phyloP scores from a whole-genome alignment of 2,888 invertebrate genomes.

The Callimorpha dominula region DNA sequence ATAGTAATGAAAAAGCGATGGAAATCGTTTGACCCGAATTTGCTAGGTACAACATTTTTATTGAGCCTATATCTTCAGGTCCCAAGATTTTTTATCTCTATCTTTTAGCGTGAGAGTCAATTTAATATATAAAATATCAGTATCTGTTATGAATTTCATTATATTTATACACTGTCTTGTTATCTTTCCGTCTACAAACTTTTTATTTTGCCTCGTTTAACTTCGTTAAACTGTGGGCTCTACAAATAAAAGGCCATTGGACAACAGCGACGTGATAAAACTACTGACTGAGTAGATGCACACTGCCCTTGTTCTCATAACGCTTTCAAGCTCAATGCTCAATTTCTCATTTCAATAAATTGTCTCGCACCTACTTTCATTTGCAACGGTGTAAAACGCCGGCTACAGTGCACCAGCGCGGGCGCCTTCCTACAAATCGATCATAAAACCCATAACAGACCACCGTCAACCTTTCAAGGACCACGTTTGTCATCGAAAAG shows the following conservation, averaged over 20 bases:
- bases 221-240: slow-evolving; percentile 1
- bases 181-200: neutral
- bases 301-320: slow-evolving; percentile 14
- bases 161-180: neutral
- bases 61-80: neutral
- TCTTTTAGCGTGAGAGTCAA: neutral
- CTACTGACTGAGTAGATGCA: slow-evolving; percentile 10
- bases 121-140: neutral
- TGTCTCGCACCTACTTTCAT: slow-evolving; percentile 18
- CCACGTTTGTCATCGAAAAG: slow-evolving; percentile 57
- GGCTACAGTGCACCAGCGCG: neutral
- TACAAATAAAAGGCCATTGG: slow-evolving; percentile 3
- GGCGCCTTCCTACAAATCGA: slow-evolving; percentile 30
- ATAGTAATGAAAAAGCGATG: neutral
- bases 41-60: neutral
- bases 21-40: neutral
- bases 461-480: slow-evolving; percentile 72
- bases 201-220: neutral
- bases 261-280: slow-evolving; percentile 17
- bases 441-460: slow-evolving; percentile 57
- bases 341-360: slow-evolving; percentile 14
- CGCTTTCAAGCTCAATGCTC: slow-evolving; percentile 23
- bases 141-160: neutral
- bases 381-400: slow-evolving; percentile 7
- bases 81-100: neutral